A percentile compares a stretch with the other conserved stretches of the same genome.
Evolutionary conservation across 2,888 invertebrate genomes (phyloP).

Genomic region (Kuschelorhynchus macadamiae): DNA sequence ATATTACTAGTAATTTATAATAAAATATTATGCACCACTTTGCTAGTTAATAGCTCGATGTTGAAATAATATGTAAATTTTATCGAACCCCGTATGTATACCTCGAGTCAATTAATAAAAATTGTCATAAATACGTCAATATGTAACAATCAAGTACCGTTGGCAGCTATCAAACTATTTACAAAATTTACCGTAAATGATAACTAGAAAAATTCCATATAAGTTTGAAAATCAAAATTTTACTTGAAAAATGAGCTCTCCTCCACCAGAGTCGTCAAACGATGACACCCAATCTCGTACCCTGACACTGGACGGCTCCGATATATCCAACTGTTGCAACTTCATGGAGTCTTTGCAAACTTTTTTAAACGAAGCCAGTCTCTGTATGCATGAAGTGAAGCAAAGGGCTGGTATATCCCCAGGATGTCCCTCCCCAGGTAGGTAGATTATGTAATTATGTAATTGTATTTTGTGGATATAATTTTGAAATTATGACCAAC

Average conservation of each 20-base stretch:
- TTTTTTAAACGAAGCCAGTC: slow-evolving; percentile 32
- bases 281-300: not conserved
- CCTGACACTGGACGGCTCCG: not conserved
- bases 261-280: not conserved
- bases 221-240: slow-evolving; percentile 8
- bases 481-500: no score
- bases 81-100: no score
- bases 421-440: slow-evolving; percentile 26
- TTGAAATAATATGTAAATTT: no score
- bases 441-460: not conserved
- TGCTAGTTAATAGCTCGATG: no score
- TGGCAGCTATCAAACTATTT: not conserved
- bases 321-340: slow-evolving; percentile 18
- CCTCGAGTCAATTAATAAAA: no score
- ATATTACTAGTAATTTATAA: no score
- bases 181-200: not conserved
- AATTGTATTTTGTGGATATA: no score
- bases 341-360: slow-evolving; percentile 35
- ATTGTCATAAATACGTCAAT: no score
- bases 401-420: slow-evolving; percentile 12
- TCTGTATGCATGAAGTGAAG: slow-evolving; percentile 28
- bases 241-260: slow-evolving; percentile 12
- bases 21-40: no score
- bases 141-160: no score
- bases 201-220: no score